Evolutionary conservation across 2,888 invertebrate species (phyloP).

Genomic region (Chorisops tibialis): DNA sequence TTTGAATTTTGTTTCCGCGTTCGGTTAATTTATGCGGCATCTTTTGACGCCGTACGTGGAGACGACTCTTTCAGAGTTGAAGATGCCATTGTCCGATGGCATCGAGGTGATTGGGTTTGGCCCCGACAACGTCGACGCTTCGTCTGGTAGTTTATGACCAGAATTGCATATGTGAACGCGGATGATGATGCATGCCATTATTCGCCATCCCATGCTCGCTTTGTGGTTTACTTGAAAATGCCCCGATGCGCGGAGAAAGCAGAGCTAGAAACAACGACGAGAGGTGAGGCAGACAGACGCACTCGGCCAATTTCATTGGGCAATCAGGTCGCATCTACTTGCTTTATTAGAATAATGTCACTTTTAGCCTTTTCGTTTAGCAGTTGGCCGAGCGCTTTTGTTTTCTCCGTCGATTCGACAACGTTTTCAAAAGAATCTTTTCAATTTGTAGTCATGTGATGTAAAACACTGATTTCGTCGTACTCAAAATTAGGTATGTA

Average conservation of each 20-base stretch:
- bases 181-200: slow-evolving; percentile 8
- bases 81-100: too few relatives aligned
- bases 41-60: too few relatives aligned
- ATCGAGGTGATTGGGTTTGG: slow-evolving; percentile 1
- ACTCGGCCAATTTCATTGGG: slow-evolving; percentile 7
- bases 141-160: slow-evolving; percentile 1
- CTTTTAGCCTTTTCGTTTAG: slow-evolving; percentile 2
- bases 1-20: neutral
- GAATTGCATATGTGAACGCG: slow-evolving; percentile 11
- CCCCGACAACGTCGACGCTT: neutral
- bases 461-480: slow-evolving; percentile 1
- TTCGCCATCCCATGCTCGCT: neutral
- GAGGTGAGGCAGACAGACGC: neutral
- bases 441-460: neutral
- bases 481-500: too few relatives aligned
- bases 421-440: neutral
- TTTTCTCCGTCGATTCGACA: neutral
- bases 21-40: neutral
- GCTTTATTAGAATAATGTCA: slow-evolving; percentile 17
- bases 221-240: slow-evolving; percentile 13
- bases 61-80: too few relatives aligned
- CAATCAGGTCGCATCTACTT: slow-evolving; percentile 10
- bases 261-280: neutral
- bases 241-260: slow-evolving; percentile 14
- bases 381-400: neutral